Conservation (phyloP, 2,113 vertebrate genomes). For the Chinchilla lanigera region DNA sequence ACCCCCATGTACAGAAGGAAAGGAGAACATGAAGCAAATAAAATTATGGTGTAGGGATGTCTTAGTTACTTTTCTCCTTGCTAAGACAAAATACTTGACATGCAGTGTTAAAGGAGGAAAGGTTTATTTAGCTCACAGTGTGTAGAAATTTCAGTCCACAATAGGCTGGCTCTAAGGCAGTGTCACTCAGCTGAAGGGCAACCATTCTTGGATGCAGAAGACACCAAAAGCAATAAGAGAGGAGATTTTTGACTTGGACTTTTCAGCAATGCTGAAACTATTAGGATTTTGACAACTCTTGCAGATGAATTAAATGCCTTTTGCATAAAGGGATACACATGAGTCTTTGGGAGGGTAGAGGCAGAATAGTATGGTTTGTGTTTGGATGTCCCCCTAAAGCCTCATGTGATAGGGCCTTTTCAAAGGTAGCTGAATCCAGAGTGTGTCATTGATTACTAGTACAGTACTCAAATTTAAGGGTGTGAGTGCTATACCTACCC, state of each 20-base stretch:
- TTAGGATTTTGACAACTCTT: not conserved
- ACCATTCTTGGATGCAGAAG: too few species aligned
- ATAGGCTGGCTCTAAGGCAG: not conserved
- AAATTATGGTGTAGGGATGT: not conserved
- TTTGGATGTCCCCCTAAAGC: too few species aligned
- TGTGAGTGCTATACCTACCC: too few species aligned
- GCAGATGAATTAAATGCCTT: not conserved
- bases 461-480: too few species aligned
- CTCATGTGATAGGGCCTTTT: too few species aligned
- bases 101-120: not conserved
- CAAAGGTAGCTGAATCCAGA: too few species aligned
- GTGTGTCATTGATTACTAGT: too few species aligned
- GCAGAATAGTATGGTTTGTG: too few species aligned
- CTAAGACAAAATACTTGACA: not conserved
- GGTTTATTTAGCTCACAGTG: not conserved
- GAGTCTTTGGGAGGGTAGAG: not conserved
- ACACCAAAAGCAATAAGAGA: not conserved
- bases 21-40: not conserved
- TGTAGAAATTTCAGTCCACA: not conserved
- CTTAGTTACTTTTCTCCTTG: not conserved
- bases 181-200: not conserved
- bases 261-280: not conserved
- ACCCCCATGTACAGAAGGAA: not conserved
- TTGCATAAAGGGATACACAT: not conserved
- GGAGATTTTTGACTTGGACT: not conserved